A percentile compares a stretch with the other conserved stretches of the same genome.
These are phyloP conservation scores for Acrossocheilus wenchowensis DNA, from an alignment of 2,797 vertebrate genomes.

Conservation along the genomic window DNA sequence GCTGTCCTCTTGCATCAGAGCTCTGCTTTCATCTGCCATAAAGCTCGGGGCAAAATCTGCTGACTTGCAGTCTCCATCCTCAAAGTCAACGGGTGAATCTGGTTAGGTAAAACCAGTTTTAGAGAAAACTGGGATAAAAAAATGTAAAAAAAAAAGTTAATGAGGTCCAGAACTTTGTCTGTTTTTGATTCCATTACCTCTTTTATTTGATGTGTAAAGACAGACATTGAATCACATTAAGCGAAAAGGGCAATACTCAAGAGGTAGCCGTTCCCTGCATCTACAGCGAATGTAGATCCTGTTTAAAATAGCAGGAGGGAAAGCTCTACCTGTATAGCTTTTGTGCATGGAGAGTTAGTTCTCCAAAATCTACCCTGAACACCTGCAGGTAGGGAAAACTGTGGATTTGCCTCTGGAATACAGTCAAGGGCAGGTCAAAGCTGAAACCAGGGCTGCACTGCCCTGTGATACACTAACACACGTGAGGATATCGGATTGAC, in stretches of 20 bases:
- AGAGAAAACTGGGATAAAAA: background rate
- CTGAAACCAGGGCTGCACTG: background rate
- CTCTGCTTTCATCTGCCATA: slow-evolving; percentile 23
- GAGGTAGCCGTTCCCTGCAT: background rate
- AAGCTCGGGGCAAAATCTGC: slow-evolving; percentile 37
- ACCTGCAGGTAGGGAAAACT: slow-evolving; percentile 18
- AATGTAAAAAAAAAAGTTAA: background rate
- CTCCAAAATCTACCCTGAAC: slow-evolving; percentile 21
- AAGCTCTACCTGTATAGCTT: slow-evolving; percentile 24
- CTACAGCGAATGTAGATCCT: background rate
- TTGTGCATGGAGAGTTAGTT: background rate
- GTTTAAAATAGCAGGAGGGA: slow-evolving; percentile 26
- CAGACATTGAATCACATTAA: slow-evolving; percentile 3
- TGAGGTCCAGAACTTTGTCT: background rate
- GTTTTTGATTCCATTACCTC: background rate
- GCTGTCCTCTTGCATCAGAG: slow-evolving; percentile 35
- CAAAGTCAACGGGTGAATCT: slow-evolving; percentile 21
- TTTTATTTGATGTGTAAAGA: background rate
- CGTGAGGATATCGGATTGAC: background rate
- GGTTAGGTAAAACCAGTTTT: background rate
- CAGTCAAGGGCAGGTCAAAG: slow-evolving; percentile 31
- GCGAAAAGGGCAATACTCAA: slow-evolving; percentile 18
- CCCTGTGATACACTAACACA: background rate
- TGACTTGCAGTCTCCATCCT: slow-evolving; percentile 26
- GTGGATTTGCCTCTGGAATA: slow-evolving; percentile 20